Percentiles rank a stretch among this genome's conserved stretches.
Evolutionary conservation across 2,888 invertebrate genomes (phyloP).

Genomic region (Agrotis exclamationis): DNA sequence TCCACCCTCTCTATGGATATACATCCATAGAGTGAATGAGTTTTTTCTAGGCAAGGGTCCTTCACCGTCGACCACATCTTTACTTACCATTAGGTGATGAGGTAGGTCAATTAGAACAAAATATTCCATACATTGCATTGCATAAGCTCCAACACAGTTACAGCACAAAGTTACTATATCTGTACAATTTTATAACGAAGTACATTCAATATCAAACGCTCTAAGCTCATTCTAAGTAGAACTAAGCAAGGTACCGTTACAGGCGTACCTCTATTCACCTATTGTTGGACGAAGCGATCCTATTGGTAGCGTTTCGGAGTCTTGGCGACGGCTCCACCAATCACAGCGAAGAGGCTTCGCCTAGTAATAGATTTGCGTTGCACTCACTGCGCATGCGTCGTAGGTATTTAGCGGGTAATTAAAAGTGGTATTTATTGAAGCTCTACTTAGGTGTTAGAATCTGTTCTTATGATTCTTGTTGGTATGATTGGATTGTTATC

Average conservation of each 20-base stretch:
- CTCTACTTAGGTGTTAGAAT: slow-evolving; percentile 16
- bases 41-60: too few species aligned
- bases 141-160: background rate
- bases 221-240: slow-evolving; percentile 57
- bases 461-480: slow-evolving; percentile 7
- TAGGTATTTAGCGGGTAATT: slow-evolving; percentile 67
- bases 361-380: slow-evolving; percentile 77
- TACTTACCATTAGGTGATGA: too few species aligned
- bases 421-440: slow-evolving; percentile 37
- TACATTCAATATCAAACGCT: slow-evolving; percentile 12
- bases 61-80: too few species aligned
- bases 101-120: too few species aligned
- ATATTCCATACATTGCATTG: too few species aligned
- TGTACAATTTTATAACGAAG: slow-evolving; percentile 17
- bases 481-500: background rate
- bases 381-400: slow-evolving; percentile 52
- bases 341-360: slow-evolving; percentile 78
- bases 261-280: slow-evolving; percentile 78
- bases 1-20: too few species aligned
- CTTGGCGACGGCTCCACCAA: slow-evolving; percentile 78
- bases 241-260: slow-evolving; percentile 71
- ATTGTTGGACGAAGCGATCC: slow-evolving; percentile 77
- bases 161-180: background rate
- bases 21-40: too few species aligned
- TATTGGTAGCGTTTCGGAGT: slow-evolving; percentile 74